Evolutionary conservation across 2,113 vertebrate genomes (phyloP).

Genomic region (Oxygymnocypris stewartii): DNA sequence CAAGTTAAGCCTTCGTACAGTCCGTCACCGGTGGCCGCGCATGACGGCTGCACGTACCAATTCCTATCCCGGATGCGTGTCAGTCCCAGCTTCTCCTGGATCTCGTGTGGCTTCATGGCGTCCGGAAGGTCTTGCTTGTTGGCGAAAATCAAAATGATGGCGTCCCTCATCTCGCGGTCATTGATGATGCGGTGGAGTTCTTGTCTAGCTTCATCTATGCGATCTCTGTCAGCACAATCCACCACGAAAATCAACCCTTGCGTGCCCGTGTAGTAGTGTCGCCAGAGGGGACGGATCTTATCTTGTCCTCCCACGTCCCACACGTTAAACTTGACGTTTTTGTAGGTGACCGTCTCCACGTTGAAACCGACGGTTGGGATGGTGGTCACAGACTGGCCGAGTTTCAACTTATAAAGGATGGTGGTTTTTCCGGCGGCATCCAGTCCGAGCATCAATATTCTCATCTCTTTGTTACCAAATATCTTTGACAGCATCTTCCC

Average conservation of each 20-base stretch:
- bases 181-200: constrained; percentile 99
- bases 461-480: constrained; percentile 99
- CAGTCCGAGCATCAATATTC: constrained; percentile 98
- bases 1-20: constrained; percentile 99
- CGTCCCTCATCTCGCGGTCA: constrained; percentile 98
- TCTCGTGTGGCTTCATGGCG: constrained; percentile 99
- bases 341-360: constrained; percentile 98
- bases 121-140: constrained; percentile 99
- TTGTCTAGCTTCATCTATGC: constrained; percentile 96
- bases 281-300: constrained; percentile 97
- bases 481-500: constrained; percentile 99
- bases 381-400: constrained; percentile 98
- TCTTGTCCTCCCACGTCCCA: constrained; percentile 99
- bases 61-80: constrained; percentile 99
- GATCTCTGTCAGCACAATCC: constrained; percentile 98
- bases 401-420: constrained; percentile 98
- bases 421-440: constrained; percentile 98
- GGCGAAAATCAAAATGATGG: constrained; percentile 99
- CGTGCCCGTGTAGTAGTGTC: constrained; percentile 99
- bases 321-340: constrained; percentile 99
- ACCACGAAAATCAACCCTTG: constrained; percentile 98
- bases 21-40: constrained; percentile 96
- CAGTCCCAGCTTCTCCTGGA: constrained; percentile 99
- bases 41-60: constrained; percentile 99
- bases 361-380: constrained; percentile 99